Conservation (phyloP, 2,113 vertebrate genomes). For the Spilogale gracilis region DNA sequence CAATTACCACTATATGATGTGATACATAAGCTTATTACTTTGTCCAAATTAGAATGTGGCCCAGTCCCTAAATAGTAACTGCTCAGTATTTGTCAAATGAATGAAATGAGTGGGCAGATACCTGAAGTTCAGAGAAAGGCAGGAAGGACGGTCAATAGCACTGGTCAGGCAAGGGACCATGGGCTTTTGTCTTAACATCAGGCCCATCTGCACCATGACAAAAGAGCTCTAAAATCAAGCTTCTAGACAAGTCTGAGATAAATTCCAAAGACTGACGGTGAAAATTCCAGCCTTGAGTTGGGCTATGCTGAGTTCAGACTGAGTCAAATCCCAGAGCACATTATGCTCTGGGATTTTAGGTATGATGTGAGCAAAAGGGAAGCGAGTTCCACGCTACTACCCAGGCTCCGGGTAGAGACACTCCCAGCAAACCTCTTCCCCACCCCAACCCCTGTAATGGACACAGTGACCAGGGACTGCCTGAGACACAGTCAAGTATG, state of each 20-base stretch:
- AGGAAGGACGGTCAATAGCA: not conserved
- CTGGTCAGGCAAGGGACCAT: not conserved
- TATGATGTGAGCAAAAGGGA: fast-evolving
- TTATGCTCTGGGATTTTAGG: fast-evolving
- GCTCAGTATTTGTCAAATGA: not conserved
- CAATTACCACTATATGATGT: not conserved
- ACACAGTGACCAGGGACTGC: not conserved
- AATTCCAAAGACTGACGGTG: not conserved
- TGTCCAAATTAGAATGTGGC: not conserved
- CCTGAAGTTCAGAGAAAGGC: not conserved
- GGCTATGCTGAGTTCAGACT: not conserved
- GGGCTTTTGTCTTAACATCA: not conserved
- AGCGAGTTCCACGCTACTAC: not conserved
- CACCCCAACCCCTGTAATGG: fast-evolving
- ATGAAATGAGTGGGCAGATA: not conserved
- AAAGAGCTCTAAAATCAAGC: not conserved
- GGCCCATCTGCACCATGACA: not conserved
- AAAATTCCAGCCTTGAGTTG: not conserved
- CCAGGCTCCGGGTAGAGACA: not conserved
- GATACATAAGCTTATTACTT: not conserved
- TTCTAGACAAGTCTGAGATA: not conserved
- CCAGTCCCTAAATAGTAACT: not conserved
- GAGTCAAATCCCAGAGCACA: not conserved
- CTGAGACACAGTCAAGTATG: fast-evolving
- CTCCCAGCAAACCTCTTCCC: no score